Evolutionary conservation across 2,888 invertebrate genomes (phyloP), one percentile per base, ranked within the genome.

Genomic region (Junonia oenone): DNA sequence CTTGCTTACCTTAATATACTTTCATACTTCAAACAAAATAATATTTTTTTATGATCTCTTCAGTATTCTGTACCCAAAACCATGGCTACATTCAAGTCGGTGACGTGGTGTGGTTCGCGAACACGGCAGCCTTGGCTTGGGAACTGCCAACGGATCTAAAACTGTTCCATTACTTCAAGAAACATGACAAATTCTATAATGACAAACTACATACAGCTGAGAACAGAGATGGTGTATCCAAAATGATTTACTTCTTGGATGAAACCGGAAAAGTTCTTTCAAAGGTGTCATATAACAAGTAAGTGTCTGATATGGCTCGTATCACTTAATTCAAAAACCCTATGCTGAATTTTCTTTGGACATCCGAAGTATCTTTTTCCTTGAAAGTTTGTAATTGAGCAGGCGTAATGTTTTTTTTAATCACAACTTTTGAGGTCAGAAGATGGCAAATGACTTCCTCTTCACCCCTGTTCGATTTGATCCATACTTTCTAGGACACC

Each of bases 41-140:
- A 22, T 43, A 6, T 22, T 8, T 4, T 43, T 13, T 26, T 8
- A 22, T 13, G 4, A 6, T 43, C 13, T 22, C 6, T 13, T 27
- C 71, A 92, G 93, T 94, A 49, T 93, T 93, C 68, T 94, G 93
- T 66, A 76, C 93, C 51, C 94, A 94, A 61, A 91, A 90, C 55
- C 91, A 91, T 0, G 92, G 93, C 0, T 91, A 92, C 55, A 75
- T 92, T 0, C 87, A 91, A 66, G 82, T 93, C 0, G 90, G 91
- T 3, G 88, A 92, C 61, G 86, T 93, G 11, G 92, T 95, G 40
- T 94, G 94, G 72, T 85, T 95, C 55, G 95, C 95, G 0, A 90
- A 92, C 40, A 96, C 95, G 0, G 94, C 95, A 0, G 95, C 95
- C 1, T 78, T 95, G 65, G 95, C 96, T 0, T 96, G 95, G 93